Conservation (phyloP, 2,113 vertebrate species). For the Oncorhynchus mykiss region DNA sequence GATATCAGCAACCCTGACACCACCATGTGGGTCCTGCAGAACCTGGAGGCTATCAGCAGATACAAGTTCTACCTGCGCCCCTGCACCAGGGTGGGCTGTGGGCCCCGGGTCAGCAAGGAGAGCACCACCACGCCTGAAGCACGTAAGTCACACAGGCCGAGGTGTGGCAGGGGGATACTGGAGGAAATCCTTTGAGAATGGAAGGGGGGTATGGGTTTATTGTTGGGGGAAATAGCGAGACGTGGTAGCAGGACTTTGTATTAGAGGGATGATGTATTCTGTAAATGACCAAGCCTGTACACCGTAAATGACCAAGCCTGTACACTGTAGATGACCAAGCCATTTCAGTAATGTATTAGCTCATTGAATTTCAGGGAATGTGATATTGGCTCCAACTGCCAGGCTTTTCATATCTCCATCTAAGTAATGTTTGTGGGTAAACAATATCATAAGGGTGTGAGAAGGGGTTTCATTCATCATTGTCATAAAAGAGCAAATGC, state of each 20-base stretch:
- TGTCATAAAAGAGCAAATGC: slow-evolving; percentile 71
- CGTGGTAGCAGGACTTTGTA: too few species aligned
- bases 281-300: too few species aligned
- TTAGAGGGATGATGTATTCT: too few species aligned
- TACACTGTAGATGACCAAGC: too few species aligned
- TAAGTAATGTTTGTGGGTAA: slow-evolving; percentile 69
- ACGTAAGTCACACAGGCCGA: slow-evolving; percentile 76
- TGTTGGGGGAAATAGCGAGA: not conserved
- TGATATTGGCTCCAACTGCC: slow-evolving; percentile 47
- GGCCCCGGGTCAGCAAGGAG: slow-evolving; percentile 84
- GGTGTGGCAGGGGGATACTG: not conserved
- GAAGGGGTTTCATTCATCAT: slow-evolving; percentile 72
- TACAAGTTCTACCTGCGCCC: slow-evolving; percentile 91
- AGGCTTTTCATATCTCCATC: slow-evolving; percentile 67
- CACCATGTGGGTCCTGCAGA: slow-evolving; percentile 78
- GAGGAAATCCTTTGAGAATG: not conserved
- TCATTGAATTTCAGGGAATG: slow-evolving; percentile 26
- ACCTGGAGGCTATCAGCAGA: slow-evolving; percentile 81
- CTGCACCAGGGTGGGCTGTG: slow-evolving; percentile 87
- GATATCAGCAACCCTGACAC: slow-evolving; percentile 75
- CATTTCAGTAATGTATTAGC: too few species aligned
- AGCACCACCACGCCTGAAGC: slow-evolving; percentile 80
- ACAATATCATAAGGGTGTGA: slow-evolving; percentile 65
- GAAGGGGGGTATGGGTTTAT: not conserved
- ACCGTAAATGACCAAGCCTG: too few species aligned